Percentiles rank a stretch among this genome's conserved stretches.
phyloP scores from a whole-genome alignment of 2,797 vertebrate genomes.

The Xenopus petersii region DNA sequence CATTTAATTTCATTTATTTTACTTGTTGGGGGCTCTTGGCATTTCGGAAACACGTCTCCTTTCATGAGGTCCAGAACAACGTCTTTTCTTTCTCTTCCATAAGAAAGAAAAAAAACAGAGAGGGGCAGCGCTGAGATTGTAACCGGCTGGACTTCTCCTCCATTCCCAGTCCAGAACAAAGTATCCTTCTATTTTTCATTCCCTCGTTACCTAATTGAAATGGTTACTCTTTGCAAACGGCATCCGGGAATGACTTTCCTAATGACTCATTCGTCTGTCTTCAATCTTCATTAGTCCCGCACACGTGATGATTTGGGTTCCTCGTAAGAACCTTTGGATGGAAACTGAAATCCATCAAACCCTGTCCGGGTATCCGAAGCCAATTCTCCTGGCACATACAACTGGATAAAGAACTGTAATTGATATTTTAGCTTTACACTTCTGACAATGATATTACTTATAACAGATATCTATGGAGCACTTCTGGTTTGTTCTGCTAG shows the following conservation, averaged over 20 bases:
- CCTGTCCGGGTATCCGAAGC: background rate
- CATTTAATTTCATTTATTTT: slow-evolving; percentile 31
- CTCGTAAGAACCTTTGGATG: background rate
- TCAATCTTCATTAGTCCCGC: background rate
- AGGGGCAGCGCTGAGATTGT: background rate
- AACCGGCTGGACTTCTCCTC: background rate
- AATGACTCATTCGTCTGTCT: slow-evolving; percentile 1
- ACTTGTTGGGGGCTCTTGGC: slow-evolving; percentile 8
- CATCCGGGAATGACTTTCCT: background rate
- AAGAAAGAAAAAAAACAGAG: background rate
- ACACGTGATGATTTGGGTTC: background rate
- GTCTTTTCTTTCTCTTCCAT: background rate
- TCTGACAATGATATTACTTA: too few relatives aligned
- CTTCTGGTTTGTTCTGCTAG: too few relatives aligned
- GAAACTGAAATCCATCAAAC: background rate
- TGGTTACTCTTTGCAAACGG: background rate
- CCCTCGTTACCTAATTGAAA: background rate
- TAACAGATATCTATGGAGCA: too few relatives aligned
- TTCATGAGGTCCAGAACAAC: background rate
- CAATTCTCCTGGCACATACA: background rate
- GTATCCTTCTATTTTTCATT: slow-evolving; percentile 1
- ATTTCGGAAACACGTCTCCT: slow-evolving; percentile 5
- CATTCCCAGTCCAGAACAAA: slow-evolving; percentile 4
- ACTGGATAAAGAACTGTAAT: background rate
- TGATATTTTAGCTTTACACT: too few relatives aligned